phyloP scores from a whole-genome alignment of 2,797 vertebrate species.

The Pipistrellus kuhlii region DNA sequence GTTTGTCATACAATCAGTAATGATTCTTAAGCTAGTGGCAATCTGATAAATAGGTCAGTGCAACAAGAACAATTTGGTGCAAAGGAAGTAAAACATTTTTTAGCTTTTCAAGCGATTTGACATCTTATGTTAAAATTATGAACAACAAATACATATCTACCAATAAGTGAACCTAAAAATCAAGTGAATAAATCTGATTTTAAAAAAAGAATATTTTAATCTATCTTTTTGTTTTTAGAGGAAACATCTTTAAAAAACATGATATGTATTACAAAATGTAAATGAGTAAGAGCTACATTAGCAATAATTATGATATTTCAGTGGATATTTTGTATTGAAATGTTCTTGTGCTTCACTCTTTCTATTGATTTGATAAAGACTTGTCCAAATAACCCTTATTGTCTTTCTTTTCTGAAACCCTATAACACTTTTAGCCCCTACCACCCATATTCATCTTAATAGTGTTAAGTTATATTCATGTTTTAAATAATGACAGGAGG shows the following conservation, averaged over 20 bases:
- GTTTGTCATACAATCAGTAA: neutral
- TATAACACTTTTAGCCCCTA: neutral
- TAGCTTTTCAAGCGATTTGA: neutral
- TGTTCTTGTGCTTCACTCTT: neutral
- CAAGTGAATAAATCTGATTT: neutral
- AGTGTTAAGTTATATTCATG: neutral
- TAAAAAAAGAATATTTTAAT: too few species aligned
- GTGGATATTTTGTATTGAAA: neutral
- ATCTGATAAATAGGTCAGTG: neutral
- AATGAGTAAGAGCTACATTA: neutral
- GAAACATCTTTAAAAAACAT: neutral
- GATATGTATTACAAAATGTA: neutral
- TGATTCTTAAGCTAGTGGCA: neutral
- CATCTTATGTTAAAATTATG: neutral
- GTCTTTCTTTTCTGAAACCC: neutral
- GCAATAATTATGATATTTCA: neutral
- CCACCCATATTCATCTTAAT: neutral
- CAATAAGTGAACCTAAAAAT: too few species aligned
- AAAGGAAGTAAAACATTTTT: neutral
- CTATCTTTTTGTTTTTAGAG: neutral
- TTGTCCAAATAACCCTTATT: neutral
- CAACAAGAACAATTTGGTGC: neutral
- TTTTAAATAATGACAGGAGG: neutral
- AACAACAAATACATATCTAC: too few species aligned
- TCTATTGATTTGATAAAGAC: neutral